A percentile compares a stretch with the other conserved stretches of the same genome.
Conservation (phyloP, 2,888 invertebrate genomes). For the Minunthozetes semirufus region DNA sequence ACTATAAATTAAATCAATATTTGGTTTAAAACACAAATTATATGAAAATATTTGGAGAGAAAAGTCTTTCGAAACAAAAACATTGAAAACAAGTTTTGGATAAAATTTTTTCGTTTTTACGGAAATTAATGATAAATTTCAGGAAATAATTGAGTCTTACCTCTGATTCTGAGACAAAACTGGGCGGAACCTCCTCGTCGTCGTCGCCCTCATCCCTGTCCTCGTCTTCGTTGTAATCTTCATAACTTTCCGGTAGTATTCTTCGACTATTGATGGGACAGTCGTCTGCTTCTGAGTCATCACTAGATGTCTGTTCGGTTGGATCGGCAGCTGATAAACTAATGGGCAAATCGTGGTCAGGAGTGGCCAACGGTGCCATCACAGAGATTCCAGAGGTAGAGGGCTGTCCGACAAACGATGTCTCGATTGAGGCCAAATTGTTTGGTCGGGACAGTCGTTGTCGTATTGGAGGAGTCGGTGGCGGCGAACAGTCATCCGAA, state of each 20-base stretch:
- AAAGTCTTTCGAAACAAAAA: too few species aligned
- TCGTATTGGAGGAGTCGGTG: constrained; percentile 11
- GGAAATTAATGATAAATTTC: background rate
- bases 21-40: background rate
- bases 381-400: background rate
- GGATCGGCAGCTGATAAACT: background rate
- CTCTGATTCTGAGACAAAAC: constrained; percentile 18
- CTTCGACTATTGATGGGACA: background rate
- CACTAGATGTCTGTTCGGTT: background rate
- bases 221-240: background rate
- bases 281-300: background rate
- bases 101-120: too few species aligned
- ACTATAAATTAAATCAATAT: background rate
- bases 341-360: constrained; percentile 12
- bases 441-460: background rate
- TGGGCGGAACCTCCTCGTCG: constrained; percentile 9
- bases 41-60: background rate
- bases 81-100: too few species aligned
- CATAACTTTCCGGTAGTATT: background rate
- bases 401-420: background rate
- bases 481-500: constrained; percentile 7
- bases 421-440: background rate
- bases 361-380: constrained; percentile 18
- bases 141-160: background rate
- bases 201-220: constrained; percentile 6